Evolutionary conservation across 2,797 vertebrate species (phyloP), one percentile per base, ranked within the genome.

Genomic region (Decapterus maruadsi): DNA sequence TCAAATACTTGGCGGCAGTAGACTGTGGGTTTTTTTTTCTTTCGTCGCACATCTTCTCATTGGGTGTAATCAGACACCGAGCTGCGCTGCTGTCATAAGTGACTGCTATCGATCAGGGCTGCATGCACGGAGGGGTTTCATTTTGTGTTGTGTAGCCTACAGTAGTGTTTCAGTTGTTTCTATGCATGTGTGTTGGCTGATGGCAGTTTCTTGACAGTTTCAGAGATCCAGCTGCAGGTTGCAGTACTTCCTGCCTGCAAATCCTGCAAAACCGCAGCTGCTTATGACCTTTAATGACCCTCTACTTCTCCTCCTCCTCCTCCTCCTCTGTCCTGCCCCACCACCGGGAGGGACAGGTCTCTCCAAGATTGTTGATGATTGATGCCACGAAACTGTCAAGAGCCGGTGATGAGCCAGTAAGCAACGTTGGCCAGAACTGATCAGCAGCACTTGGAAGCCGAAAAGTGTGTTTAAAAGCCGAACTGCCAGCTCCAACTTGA

Each of bases 261-360:
- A 70, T 75, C 61, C 19, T 59, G 64, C 78, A 26, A 83, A 81
- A 38, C 62, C 42, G 26, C 36, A 0, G n/a, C 54, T 36, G 31
- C 43, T 46, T 55, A 36, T 13, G 36, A 72, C 77, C 76, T 72
- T 53, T 43, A n/a, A 8, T 57, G 71, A 81, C 77, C 85, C 77
- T 3, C 3, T 26, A 26, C 70, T 6, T 19, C 20, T 54, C 20
- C 13, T 36, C 9, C 13, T 40, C 29, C 42, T 43, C 20, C 50
- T 14, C 14, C 26, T 26, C 26, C 26, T 26, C 26, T 3, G 1
- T 36, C 9, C 13, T 40, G 31, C 8, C 36, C 55, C 3, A 19
- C 31, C 26, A 26, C 26, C 26, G 26, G 13, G 17, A 22, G 54
- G 31, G 45, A 53, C 54, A 75, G 11, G n/a, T 34, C 63, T 26